Base-by-base conservation (phyloP, 1,140 invertebrate species). In the Periplaneta americana region DNA sequence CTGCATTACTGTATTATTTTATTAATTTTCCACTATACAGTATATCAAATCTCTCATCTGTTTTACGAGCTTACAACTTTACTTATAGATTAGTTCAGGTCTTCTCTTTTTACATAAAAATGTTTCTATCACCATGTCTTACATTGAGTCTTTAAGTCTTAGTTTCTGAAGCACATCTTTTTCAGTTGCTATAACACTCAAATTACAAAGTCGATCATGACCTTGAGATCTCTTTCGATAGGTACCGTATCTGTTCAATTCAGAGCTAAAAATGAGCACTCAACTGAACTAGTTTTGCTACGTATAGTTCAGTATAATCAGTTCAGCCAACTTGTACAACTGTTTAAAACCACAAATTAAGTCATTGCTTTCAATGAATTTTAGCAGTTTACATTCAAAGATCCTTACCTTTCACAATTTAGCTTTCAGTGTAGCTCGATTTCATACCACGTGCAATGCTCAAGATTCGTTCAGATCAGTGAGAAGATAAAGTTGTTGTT, bases 221-320 rank as follows among this genome's bases (percentile, higher is more conserved):
- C n/a, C 36, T 15, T 22, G 18, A 17, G 78, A 39, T 22, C 15
- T 17, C 32, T 17, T 34, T 36, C 22, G 17, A 32, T 36, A 79
- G 1, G 34, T 4, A n/a, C 6, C n/a, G n/a, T n/a, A n/a, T n/a
- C 15, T 17, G 36, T 79, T 36, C 78, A 17, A 39, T 79, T 79
- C 32, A 79, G 32, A 33, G 78, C 78, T 17, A 34, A 79, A 33
- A 79, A 2, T 2, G 17, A 17, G 18, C 8, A 17, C 36, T 79
- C 78, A 22, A 39, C 78, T 8, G 8, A 36, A 17, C 2, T 6
- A 1, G 33, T 79, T 4, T 18, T 36, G n/a, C 17, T 34, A 22
- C 28, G 78, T 36, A 39, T 79, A n/a, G 78, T 79, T n/a, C n/a
- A n/a, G n/a, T 17, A 35, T 22, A 15, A 79, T 79, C n/a, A 79